Base-by-base conservation (phyloP, 2,888 invertebrate genomes). In the Drosophila maculinotata region DNA sequence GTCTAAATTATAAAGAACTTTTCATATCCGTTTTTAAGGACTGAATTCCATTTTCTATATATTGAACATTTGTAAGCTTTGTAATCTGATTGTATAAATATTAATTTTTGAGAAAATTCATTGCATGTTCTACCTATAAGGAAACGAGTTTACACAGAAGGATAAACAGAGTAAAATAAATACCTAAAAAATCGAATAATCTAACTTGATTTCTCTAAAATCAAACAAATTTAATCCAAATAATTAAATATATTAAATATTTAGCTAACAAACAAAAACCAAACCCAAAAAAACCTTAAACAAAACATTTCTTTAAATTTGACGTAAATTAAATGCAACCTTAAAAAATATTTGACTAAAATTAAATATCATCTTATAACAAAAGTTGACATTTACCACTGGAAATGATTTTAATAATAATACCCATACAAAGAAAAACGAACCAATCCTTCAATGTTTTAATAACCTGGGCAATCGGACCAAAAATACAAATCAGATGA, bases 21-120 rank as follows among this genome's bases (percentile, higher is more conserved):
- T 86, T 88, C 89, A 89, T 89, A 89, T 87, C 83, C 70, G 60
- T 73, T 77, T 69, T 60, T 78, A 84, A 72, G 77, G 87, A 87
- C 89, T 89, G 89, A 81, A 75, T 72, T 77, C 33, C 14, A 35
- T 51, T 76, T 76, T 75, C 58, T 60, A 53, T 49, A 56, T 48
- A 49, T 15, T 17, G 14, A 59, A 39, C 30, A 66, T 58, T 45
- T 62, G 31, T 53, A 60, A 57, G 33, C 38, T 70, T 62, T 66
- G 17, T 56, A 67, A 57, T 45, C 54, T 56, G 38, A 41, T 47
- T 52, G 42, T 59, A 52, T 30, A 35, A 57, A 54, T 53, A 68
- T 66, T 35, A 49, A 44, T 20, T 45, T 48, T 30, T 38, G 20
- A 49, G 48, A 28, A 54, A 49, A 31, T 10, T 33, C 30, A 42